phyloP scores from a whole-genome alignment of 2,888 invertebrate species.

The Drosophila setosimentum region DNA sequence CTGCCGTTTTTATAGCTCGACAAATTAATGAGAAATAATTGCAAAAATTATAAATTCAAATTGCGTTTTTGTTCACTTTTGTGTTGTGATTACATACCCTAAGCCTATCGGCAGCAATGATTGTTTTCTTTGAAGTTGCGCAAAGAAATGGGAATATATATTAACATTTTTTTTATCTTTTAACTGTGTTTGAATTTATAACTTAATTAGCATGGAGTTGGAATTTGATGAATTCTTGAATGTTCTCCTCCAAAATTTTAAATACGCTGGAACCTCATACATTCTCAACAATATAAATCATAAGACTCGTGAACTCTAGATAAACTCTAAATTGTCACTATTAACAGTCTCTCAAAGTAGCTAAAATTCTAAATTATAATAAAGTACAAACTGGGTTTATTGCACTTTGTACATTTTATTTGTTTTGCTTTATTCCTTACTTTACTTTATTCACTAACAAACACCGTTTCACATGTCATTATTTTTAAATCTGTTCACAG shows the following conservation, averaged over 20 bases:
- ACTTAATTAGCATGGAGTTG: neutral
- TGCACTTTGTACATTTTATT: neutral
- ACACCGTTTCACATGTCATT: neutral
- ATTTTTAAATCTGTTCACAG: conserved; percentile 6
- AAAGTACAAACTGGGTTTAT: neutral
- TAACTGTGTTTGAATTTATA: neutral
- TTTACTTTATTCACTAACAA: neutral
- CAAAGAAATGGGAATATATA: neutral
- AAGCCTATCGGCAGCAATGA: neutral
- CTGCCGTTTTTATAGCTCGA: conserved; percentile 55
- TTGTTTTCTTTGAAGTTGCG: neutral
- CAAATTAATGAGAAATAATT: conserved; percentile 77
- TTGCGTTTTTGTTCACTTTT: conserved; percentile 57
- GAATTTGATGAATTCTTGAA: neutral
- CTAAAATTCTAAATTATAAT: neutral
- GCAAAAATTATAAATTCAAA: conserved; percentile 79
- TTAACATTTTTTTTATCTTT: neutral
- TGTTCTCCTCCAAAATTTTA: neutral
- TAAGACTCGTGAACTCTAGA: neutral
- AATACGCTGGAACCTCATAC: neutral
- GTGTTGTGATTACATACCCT: conserved; percentile 35
- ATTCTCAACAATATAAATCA: neutral
- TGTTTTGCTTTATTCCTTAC: neutral
- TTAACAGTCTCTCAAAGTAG: neutral
- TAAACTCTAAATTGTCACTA: neutral